A percentile compares a stretch with the other conserved stretches of the same genome.
phyloP scores from a whole-genome alignment of 2,797 vertebrate genomes.

The Lophius americanus region DNA sequence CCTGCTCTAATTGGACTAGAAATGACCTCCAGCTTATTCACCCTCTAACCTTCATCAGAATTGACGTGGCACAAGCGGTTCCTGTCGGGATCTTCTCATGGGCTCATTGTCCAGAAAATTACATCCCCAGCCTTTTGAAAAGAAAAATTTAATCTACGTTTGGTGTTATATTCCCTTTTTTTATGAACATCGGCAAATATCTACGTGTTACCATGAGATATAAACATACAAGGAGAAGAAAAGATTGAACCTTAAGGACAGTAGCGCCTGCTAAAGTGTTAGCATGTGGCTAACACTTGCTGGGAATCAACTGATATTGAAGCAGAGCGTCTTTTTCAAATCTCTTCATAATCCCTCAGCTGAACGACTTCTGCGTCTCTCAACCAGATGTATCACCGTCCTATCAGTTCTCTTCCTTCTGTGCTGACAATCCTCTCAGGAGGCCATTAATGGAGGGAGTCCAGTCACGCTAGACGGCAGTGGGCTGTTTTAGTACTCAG shows the following conservation, averaged over 20 bases:
- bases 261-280: too few species aligned
- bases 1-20: constrained; percentile 65
- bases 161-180: constrained; percentile 16
- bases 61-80: constrained; percentile 38
- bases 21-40: constrained; percentile 50
- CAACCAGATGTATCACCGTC: constrained; percentile 51
- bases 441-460: constrained; percentile 59
- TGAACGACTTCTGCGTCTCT: too few species aligned
- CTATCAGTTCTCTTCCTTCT: constrained; percentile 53
- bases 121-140: constrained; percentile 14
- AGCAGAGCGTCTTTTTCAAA: too few species aligned
- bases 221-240: neutral
- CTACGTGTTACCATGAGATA: neutral
- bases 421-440: constrained; percentile 61
- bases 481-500: constrained; percentile 70
- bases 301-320: too few species aligned
- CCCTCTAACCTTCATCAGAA: constrained; percentile 33
- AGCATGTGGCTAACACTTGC: too few species aligned
- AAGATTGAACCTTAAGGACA: too few species aligned
- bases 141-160: constrained; percentile 22
- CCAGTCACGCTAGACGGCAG: constrained; percentile 55
- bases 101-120: constrained; percentile 21
- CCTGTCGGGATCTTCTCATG: constrained; percentile 19
- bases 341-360: too few species aligned
- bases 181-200: constrained; percentile 2